A percentile compares a stretch with the other conserved stretches of the same genome.
phyloP scores from a whole-genome alignment of 2,113 vertebrate species.

The Xiphorhynchus elegans region DNA sequence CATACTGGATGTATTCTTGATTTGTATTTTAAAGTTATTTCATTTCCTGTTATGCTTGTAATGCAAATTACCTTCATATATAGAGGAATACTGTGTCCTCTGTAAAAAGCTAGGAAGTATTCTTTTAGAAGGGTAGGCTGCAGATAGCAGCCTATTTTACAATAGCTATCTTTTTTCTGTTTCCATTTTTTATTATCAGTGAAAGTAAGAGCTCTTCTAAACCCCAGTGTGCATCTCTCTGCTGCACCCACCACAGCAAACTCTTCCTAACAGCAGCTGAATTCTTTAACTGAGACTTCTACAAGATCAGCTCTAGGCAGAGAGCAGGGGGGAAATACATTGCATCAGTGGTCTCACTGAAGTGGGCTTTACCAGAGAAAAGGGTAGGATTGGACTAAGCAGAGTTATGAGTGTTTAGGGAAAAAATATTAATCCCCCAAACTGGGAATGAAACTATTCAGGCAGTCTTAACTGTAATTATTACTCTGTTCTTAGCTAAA shows the following conservation, averaged over 20 bases:
- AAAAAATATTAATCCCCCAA: not conserved
- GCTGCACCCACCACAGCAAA: not conserved
- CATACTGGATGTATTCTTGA: not conserved
- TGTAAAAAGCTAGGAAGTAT: not conserved
- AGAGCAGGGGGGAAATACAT: not conserved
- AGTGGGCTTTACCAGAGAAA: not conserved
- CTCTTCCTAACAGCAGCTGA: not conserved
- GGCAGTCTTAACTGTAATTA: not conserved
- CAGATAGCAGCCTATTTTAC: not conserved
- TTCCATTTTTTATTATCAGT: not conserved
- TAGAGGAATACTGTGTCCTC: not conserved
- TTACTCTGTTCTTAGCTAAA: not conserved
- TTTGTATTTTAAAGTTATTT: conserved; percentile 31
- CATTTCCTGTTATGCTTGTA: not conserved
- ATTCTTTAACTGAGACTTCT: not conserved
- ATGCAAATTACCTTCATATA: not conserved
- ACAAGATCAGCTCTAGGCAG: not conserved
- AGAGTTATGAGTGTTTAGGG: not conserved
- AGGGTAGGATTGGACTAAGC: not conserved
- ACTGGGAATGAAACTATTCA: not conserved
- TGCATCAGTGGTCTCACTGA: not conserved
- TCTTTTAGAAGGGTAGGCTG: not conserved
- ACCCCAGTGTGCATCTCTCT: not conserved
- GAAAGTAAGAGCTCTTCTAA: not conserved
- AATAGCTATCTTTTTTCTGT: not conserved